Evolutionary conservation across 2,797 vertebrate species (phyloP).

Genomic region (Gallinago stenura): DNA sequence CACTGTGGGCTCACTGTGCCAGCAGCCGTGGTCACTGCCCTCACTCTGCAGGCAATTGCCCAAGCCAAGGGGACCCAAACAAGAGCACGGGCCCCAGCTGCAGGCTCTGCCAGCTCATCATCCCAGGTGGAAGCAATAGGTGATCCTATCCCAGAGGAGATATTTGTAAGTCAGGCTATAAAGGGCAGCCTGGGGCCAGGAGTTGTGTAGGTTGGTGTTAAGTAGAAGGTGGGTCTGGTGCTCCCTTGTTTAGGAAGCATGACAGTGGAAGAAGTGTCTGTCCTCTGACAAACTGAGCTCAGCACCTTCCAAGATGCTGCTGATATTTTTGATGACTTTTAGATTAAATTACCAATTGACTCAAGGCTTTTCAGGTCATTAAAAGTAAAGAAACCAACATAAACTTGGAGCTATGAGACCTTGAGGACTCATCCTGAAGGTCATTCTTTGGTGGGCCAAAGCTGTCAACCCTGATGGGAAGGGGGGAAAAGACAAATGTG

Average conservation of each 20-base stretch:
- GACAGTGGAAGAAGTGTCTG: not conserved
- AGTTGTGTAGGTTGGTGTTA: not conserved
- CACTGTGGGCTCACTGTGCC: not conserved
- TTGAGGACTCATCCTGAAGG: not conserved
- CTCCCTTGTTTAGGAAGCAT: not conserved
- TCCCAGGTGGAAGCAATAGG: not conserved
- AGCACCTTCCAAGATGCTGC: not conserved
- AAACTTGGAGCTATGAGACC: not conserved
- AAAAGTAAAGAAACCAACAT: not conserved
- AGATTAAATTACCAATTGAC: not conserved
- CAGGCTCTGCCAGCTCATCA: not conserved
- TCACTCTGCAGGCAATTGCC: too few species aligned
- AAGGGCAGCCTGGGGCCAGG: not conserved
- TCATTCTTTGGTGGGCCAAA: not conserved
- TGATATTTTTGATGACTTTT: not conserved
- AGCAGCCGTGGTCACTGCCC: rapidly evolving
- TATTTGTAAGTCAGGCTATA: not conserved
- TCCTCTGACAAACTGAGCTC: not conserved
- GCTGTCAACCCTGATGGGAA: not conserved
- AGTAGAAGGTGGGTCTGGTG: not conserved
- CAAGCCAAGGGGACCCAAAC: not conserved
- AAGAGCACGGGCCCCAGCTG: not conserved
- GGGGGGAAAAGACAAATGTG: not conserved
- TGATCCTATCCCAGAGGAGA: not conserved
- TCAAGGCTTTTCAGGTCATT: not conserved